Conservation (phyloP, 2,888 invertebrate genomes). For the Aquatica leii region DNA sequence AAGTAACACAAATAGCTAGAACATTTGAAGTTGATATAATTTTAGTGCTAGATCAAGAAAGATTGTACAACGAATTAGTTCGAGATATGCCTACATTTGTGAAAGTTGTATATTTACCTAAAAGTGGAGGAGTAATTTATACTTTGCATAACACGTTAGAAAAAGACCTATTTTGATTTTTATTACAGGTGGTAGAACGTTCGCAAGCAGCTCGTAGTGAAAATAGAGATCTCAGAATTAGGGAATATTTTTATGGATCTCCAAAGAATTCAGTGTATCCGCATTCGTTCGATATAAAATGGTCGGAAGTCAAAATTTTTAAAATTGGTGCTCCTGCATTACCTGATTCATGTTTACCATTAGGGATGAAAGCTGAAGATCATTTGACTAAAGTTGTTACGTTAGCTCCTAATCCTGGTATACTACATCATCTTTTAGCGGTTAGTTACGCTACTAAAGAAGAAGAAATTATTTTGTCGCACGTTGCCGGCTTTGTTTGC, state of each 20-base stretch:
- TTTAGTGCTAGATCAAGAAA: constrained; percentile 94
- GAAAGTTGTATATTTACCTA: constrained; percentile 90
- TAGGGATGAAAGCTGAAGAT: constrained; percentile 94
- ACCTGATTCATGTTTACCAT: constrained; percentile 95
- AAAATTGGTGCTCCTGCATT: constrained; percentile 94
- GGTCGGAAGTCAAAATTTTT: constrained; percentile 86
- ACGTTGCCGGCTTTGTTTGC: constrained; percentile 90
- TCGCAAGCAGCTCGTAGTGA: constrained; percentile 76
- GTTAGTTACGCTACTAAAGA: constrained; percentile 85
- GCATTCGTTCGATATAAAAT: constrained; percentile 93
- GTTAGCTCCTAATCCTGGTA: constrained; percentile 76
- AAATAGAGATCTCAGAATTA: constrained; percentile 79
- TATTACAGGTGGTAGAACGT: constrained; percentile 81
- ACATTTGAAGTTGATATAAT: constrained; percentile 97
- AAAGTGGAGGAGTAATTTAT: constrained; percentile 95
- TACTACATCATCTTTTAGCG: constrained; percentile 89
- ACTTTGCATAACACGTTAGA: no score
- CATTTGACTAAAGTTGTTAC: constrained; percentile 88
- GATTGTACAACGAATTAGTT: constrained; percentile 92
- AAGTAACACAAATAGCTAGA: constrained; percentile 86
- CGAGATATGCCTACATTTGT: constrained; percentile 94
- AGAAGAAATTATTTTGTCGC: constrained; percentile 85
- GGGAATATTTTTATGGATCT: constrained; percentile 97
- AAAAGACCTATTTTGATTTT: no score
- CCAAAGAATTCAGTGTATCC: constrained; percentile 78